A percentile compares a stretch with the other conserved stretches of the same genome.
These are phyloP conservation scores for Drosophila murphyi DNA, from an alignment of 1,140 invertebrate genomes.

Conservation along the genomic window DNA sequence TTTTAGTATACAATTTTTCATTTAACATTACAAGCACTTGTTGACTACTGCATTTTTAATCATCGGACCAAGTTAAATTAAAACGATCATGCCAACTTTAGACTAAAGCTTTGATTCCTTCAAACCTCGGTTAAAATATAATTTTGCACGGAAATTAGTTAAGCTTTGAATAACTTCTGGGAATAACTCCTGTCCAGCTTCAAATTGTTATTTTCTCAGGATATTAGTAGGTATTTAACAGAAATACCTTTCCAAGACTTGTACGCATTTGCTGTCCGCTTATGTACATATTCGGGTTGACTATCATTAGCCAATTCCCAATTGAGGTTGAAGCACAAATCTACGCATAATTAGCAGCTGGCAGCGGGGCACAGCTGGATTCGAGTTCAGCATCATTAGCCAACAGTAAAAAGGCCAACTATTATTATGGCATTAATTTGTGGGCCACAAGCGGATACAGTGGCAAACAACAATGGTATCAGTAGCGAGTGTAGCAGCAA, in stretches of 20 bases:
- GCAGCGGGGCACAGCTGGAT: slow-evolving; percentile 64
- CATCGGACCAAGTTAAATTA: background rate
- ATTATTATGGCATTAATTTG: slow-evolving; percentile 81
- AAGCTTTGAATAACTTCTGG: too few relatives aligned
- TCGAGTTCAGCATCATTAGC: slow-evolving; percentile 76
- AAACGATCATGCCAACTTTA: background rate
- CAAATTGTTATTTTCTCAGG: too few relatives aligned
- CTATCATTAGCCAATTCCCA: slow-evolving; percentile 36
- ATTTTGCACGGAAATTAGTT: too few relatives aligned
- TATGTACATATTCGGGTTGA: background rate
- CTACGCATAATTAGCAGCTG: slow-evolving; percentile 77
- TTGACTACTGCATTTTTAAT: slow-evolving; percentile 1
- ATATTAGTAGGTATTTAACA: background rate
- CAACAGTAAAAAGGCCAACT: slow-evolving; percentile 58
- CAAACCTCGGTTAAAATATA: too few relatives aligned
- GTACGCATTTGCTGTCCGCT: background rate
- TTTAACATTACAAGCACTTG: background rate
- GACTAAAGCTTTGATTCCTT: background rate
- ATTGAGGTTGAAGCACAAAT: slow-evolving; percentile 46
- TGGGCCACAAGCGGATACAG: slow-evolving; percentile 38
- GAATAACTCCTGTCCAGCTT: too few relatives aligned
- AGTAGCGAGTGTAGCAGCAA: slow-evolving; percentile 3
- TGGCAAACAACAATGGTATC: slow-evolving; percentile 20
- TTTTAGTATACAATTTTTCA: slow-evolving; percentile 3
- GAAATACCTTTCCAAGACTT: background rate